Base-by-base conservation (phyloP, 2,888 invertebrate species). In the Quadroppia sp. region DNA sequence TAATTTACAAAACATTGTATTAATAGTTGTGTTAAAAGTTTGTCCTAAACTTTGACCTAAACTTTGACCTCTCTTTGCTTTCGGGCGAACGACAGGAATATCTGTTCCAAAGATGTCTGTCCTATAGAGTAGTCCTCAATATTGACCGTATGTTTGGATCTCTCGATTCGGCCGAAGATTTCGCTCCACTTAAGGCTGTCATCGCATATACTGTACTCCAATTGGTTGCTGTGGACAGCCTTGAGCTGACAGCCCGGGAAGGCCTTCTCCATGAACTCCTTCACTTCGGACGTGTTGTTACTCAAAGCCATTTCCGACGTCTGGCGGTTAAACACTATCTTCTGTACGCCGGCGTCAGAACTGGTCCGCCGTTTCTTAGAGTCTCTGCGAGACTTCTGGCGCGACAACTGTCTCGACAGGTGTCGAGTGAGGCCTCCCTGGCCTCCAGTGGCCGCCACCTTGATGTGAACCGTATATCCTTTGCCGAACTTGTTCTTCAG, bases 401-500 rank as follows among this genome's bases (percentile, higher is more conserved):
- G 53, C 4, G 25, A 23, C 3, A 53, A 25, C 53, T 25, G 23
- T 3, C 53, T 15, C 53, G 23, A 23, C 11, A 9, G 23, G 6
- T 6, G 9, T 2, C 11, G 25, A 53, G 6, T 53, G 6, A 2
- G 13, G 15, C 45, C 25, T 25, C 25, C 53, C 11, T 25, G 23
- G 6, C 11, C 25, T 2, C 11, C 53, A 53, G 6, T 53, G 6
- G 23, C 9, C 11, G 53, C 6, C 23, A 75, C 53, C 50, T 74
- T 72, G 15, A 76, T 75, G 13, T 20, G 84, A 15, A 87, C 80
- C 0, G 87, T 87, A 78, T 86, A 88, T 23, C 87, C 87, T 82
- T 87, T 84, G 53, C 86, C 88, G 82, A 89, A 91, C 83, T 90
- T 90, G 80, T 87, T 87, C 81, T 91, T 91, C 71, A 91, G 84